Base-by-base conservation (phyloP, 2,113 vertebrate species). In the Amphiprion ocellaris region DNA sequence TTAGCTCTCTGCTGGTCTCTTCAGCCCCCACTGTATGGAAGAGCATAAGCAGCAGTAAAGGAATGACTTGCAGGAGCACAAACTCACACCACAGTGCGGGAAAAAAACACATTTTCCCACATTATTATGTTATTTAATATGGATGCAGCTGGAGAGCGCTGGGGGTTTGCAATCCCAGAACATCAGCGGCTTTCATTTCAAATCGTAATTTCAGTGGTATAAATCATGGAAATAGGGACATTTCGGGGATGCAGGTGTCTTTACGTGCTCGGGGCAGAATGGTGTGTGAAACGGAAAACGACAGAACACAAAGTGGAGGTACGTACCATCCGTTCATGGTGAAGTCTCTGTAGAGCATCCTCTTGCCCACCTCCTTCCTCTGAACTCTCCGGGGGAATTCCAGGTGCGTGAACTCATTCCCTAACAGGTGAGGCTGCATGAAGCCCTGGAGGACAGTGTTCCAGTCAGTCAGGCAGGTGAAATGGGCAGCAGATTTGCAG, bases 361-460 rank as follows among this genome's bases (percentile, higher is more conserved):
- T 96, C 94, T 99, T 99, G 54, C 98, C 98, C 82, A 99, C 93
- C 85, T 99, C 98, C 87, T 98, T 99, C 87, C 97, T 96, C 86
- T 98, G 98, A 53, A 99, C 96, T 81, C 97, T 95, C 90, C 98
- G 95, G 88, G 98, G 97, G 94, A 99, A 99, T 93, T 99, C 98
- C 91, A 99, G 94, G 93, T 99, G 97, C n/a, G 98, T 99, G 95
- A 99, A 99, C 76, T 99, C 98, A 64, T 98, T 98, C 90, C 98
- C 98, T 77, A 99, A 93, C 90, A 99, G 94, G 86, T 98, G 97
- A 65, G 98, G 98, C 94, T 99, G 97, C 96, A 99, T 97, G 88
- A 96, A 99, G 74, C 96, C 98, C 98, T 99, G 93, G 1, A 52
- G 69, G 66, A 85, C 19, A 41, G 41, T n/a, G 49, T 10, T 16